A percentile compares a stretch with the other conserved stretches of the same genome.
Evolutionary conservation across 2,797 vertebrate genomes (phyloP).

Genomic region (Phoxinus dragarum): DNA sequence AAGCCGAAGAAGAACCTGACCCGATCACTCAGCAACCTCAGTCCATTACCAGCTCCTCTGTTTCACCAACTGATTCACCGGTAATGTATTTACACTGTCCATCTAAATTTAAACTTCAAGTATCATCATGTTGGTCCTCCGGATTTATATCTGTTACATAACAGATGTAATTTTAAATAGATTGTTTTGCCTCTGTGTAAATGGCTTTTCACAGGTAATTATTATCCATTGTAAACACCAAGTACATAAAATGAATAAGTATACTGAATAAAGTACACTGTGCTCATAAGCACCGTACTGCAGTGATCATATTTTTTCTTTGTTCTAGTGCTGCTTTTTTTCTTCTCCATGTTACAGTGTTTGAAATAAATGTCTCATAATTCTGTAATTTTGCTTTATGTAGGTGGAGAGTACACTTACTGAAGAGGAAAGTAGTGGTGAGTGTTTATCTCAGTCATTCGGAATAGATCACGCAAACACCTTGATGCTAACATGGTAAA

Average conservation of each 20-base stretch:
- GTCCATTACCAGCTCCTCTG: conserved; percentile 55
- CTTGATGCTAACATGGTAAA: not conserved
- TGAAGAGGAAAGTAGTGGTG: conserved; percentile 72
- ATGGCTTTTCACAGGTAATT: not conserved
- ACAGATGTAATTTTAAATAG: not conserved
- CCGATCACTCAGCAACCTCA: conserved; percentile 74
- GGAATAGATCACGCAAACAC: not conserved
- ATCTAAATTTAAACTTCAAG: not conserved
- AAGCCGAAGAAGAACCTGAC: conserved; percentile 46
- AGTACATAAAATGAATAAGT: not conserved
- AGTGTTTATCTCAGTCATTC: conserved; percentile 41
- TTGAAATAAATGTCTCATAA: conserved; percentile 9
- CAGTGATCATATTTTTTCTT: not conserved
- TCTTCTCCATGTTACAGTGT: not conserved
- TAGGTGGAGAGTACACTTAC: conserved; percentile 65
- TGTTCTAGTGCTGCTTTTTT: not conserved
- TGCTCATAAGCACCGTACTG: not conserved
- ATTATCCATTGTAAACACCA: not conserved
- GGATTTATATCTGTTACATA: not conserved
- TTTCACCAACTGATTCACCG: conserved; percentile 62
- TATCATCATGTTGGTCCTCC: not conserved
- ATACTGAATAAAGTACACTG: not conserved
- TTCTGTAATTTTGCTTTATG: conserved; percentile 48
- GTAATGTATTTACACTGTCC: conserved; percentile 60
- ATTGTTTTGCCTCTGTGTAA: not conserved